Evolutionary conservation across 2,797 vertebrate genomes (phyloP), one percentile per base, ranked within the genome.

Genomic region (Premnoplex brunnescens): DNA sequence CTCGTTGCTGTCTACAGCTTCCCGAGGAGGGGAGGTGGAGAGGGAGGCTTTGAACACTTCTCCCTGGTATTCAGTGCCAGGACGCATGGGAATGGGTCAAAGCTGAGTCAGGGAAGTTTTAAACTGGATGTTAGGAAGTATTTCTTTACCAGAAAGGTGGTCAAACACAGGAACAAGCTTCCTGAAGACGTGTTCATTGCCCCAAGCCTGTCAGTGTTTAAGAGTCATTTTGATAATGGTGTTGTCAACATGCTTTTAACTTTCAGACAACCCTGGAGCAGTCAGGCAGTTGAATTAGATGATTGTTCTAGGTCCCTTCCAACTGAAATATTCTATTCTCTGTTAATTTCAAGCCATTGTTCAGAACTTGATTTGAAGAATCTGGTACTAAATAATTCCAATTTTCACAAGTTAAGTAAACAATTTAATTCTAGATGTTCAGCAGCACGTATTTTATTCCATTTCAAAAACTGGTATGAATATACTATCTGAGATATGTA

Each of bases 81-180:
- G 27, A 37, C 2, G 3, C 0, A 0, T 59, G 30, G 7, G 34
- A 51, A 39, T 37, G 2, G 8, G 34, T 81, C 30, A 78, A 71
- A 89, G 27, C 20, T 46, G 14, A 2, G 0, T 8, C 10, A n/a
- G 5, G 7, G 10, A 1, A 66, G 6, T 17, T 63, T 41, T 7
- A 37, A 48, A 30, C 16, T 74, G 4, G 34, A 15, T 52, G 7
- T 72, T 43, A 64, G 41, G 22, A 89, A 56, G 7, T 13, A 28
- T 54, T 77, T 52, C 9, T 74, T 71, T 75, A 17, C n/a, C 1
- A 4, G 54, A 36, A 23, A 18, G 5, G 2, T 37, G 10, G 9
- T 71, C 36, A 71, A 32, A 59, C 30, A 21, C 16, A 34, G 27
- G 23, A 51, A 54, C 21, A 59, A 30, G 12, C 34, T 85, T 78